phyloP scores from a whole-genome alignment of 2,797 vertebrate species.

The Danio albolineatus region DNA sequence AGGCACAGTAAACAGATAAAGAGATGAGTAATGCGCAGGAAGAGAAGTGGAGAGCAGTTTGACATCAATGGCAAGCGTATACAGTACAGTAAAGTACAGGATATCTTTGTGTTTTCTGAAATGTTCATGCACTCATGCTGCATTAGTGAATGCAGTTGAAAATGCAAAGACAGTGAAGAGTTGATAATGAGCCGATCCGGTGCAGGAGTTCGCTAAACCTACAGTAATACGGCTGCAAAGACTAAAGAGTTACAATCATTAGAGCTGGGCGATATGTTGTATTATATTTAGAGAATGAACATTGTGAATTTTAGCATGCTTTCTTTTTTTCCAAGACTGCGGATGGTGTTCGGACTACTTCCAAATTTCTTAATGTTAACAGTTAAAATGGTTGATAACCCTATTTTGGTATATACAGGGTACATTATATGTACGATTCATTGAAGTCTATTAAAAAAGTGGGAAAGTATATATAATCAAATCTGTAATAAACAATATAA shows the following conservation, averaged over 20 bases:
- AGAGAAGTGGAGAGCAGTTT: slow-evolving; percentile 76
- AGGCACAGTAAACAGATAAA: background rate
- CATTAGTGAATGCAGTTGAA: slow-evolving; percentile 23
- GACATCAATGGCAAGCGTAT: slow-evolving; percentile 94
- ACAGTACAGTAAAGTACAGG: slow-evolving; percentile 31
- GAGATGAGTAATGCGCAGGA: background rate
- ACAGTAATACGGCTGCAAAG: slow-evolving; percentile 21
- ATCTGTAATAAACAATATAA: too few species aligned
- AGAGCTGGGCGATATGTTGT: background rate
- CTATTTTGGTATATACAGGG: too few species aligned
- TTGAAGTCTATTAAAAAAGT: too few species aligned
- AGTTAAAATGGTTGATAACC: too few species aligned
- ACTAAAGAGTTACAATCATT: slow-evolving; percentile 38
- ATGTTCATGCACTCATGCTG: slow-evolving; percentile 77
- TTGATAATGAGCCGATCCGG: slow-evolving; percentile 7
- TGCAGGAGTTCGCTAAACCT: slow-evolving; percentile 37
- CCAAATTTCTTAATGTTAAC: too few species aligned
- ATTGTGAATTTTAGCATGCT: background rate
- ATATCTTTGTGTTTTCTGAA: slow-evolving; percentile 17
- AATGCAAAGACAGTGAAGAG: background rate
- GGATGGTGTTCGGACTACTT: background rate
- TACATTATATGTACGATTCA: too few species aligned
- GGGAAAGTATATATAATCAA: too few species aligned
- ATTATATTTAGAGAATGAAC: background rate
- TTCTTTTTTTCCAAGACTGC: background rate